Evolutionary conservation across 2,113 vertebrate species (phyloP).

Genomic region (Ctenomys sociabilis): DNA sequence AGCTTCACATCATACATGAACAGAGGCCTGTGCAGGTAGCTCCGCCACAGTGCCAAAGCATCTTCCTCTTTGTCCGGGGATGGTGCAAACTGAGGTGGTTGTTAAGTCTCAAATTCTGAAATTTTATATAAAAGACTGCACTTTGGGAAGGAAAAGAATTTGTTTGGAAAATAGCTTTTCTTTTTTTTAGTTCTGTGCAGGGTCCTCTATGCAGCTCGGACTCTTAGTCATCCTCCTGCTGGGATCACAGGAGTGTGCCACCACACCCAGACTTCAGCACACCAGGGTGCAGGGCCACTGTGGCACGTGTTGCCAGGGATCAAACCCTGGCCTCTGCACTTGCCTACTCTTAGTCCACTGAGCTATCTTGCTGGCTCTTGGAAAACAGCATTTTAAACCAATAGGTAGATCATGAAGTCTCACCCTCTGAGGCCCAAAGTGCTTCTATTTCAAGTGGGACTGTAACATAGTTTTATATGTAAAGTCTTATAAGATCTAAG

Average conservation of each 20-base stretch:
- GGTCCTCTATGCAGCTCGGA: too few relatives aligned
- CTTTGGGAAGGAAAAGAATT: not conserved
- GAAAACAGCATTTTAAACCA: not conserved
- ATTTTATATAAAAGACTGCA: conserved; percentile 82
- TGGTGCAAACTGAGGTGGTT: not conserved
- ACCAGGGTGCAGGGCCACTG: too few relatives aligned
- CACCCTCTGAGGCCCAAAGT: not conserved
- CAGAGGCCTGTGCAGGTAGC: conserved; percentile 53
- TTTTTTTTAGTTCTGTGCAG: too few relatives aligned
- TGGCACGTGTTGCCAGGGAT: too few relatives aligned
- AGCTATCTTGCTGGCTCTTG: not conserved
- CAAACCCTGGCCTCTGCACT: too few relatives aligned
- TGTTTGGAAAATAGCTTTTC: not conserved
- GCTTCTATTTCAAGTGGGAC: not conserved
- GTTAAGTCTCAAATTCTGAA: conserved; percentile 31
- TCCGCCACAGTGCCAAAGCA: conserved; percentile 10
- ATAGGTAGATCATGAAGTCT: not conserved
- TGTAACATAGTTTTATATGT: not conserved
- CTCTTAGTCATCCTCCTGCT: too few relatives aligned
- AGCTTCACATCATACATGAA: conserved; percentile 83
- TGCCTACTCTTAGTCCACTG: too few relatives aligned
- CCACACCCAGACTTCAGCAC: too few relatives aligned
- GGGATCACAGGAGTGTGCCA: too few relatives aligned
- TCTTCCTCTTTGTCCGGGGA: conserved; percentile 17
- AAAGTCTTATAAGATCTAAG: not conserved